phyloP scores from a whole-genome alignment of 2,797 vertebrate genomes.

The Perodicticus potto region DNA sequence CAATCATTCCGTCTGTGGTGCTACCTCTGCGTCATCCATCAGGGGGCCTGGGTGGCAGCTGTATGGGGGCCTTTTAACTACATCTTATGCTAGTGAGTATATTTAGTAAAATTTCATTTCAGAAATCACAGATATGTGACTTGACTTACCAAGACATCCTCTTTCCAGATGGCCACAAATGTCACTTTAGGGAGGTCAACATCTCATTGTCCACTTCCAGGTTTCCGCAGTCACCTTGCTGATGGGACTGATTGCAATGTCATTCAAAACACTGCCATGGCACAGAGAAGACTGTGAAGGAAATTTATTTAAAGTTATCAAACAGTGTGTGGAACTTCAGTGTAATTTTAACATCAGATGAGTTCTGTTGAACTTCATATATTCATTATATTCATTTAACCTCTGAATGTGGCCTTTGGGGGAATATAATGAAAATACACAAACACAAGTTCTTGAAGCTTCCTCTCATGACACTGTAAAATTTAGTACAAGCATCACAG shows the following conservation, averaged over 20 bases:
- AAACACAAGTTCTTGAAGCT: background rate
- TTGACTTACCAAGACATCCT: background rate
- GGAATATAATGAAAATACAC: background rate
- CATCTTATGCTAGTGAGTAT: background rate
- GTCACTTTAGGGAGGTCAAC: background rate
- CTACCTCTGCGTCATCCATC: too few species aligned
- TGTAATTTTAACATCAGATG: background rate
- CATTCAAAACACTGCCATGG: background rate
- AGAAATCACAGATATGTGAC: background rate
- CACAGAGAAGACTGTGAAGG: background rate
- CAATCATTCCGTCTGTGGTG: too few species aligned
- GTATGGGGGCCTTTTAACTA: too few species aligned
- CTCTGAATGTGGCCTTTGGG: background rate
- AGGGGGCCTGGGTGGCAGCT: too few species aligned
- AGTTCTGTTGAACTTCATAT: background rate
- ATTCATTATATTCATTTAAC: background rate
- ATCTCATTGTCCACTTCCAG: background rate
- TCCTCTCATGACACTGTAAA: background rate
- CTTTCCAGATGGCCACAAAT: background rate
- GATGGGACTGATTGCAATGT: accelerated
- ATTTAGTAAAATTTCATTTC: background rate
- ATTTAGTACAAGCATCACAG: accelerated
- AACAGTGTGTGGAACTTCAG: background rate
- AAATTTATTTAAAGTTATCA: background rate
- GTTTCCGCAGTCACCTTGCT: too few species aligned